A percentile compares a stretch with the other conserved stretches of the same genome.
These are phyloP conservation scores for Drosophila melanogaster DNA, from an alignment of 1,140 invertebrate species.

Conservation along the genomic window Release_6_plus_ISO1_MT NT_033779.5:16981501-16982000, in stretches of 20 bases:
- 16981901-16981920: not conserved
- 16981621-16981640: not conserved
- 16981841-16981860: no score
- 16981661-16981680: no score
- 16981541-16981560: constrained; percentile 58
- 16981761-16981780: no score
- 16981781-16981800: no score
- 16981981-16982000: not conserved
- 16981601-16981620: constrained; percentile 30
- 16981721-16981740: no score
- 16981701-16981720: no score
- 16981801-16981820: no score
- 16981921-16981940: not conserved
- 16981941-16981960: not conserved
- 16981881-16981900: not conserved
- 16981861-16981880: not conserved
- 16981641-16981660: not conserved
- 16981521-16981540: constrained; percentile 58
- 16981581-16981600: constrained; percentile 14
- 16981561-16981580: not conserved
- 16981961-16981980: not conserved
- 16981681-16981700: no score
- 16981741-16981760: no score
- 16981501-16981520: constrained; percentile 60
- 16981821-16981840: no score